Evolutionary conservation across 1,140 invertebrate species (phyloP).

Genomic region (Caenorhabditis latens): DNA sequence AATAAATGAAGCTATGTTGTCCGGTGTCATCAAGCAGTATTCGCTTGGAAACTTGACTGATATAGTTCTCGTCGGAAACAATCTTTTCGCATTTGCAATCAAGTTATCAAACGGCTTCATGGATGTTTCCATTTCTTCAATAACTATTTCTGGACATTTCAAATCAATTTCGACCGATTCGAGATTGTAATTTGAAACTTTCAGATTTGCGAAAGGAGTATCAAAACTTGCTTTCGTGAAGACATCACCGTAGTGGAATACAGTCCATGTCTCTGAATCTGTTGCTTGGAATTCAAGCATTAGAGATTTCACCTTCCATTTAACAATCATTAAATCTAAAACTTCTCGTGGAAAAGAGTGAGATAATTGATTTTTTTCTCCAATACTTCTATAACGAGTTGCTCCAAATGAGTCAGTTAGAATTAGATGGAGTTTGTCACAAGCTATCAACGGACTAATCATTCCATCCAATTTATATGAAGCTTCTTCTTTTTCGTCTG

Average conservation of each 20-base stretch:
- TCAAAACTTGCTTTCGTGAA: background rate
- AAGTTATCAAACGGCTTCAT: background rate
- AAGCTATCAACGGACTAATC: background rate
- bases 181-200: background rate
- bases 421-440: background rate
- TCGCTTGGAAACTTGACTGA: background rate
- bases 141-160: background rate
- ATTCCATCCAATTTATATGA: no score
- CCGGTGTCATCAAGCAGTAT: background rate
- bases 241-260: background rate
- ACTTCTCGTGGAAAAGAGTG: background rate
- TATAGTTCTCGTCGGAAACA: background rate
- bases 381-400: background rate
- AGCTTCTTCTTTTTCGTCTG: no score
- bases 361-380: background rate
- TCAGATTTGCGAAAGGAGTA: background rate
- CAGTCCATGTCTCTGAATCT: background rate
- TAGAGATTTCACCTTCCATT: background rate
- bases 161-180: background rate
- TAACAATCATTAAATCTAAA: background rate
- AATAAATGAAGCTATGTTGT: background rate
- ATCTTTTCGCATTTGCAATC: background rate
- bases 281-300: background rate
- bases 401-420: background rate
- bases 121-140: no score